These are phyloP conservation scores for Tigriopus californicus DNA, from an alignment of 2,888 invertebrate species.

Conservation along the genomic window DNA sequence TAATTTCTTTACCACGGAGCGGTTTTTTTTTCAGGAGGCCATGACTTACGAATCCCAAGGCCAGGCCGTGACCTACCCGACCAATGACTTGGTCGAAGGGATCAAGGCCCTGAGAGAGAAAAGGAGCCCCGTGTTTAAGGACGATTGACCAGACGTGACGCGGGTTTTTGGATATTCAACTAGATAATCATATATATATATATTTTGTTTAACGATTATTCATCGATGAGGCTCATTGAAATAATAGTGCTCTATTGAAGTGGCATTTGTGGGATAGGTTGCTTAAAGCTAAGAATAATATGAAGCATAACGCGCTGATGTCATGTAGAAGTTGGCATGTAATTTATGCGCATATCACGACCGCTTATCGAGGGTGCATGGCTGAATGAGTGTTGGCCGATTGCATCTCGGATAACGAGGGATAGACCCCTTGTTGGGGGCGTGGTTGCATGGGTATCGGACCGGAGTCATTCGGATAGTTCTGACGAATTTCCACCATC, in stretches of 20 bases:
- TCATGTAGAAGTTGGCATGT: too few relatives aligned
- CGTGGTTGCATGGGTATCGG: too few relatives aligned
- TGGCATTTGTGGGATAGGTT: not conserved
- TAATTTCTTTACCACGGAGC: too few relatives aligned
- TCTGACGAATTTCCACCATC: too few relatives aligned
- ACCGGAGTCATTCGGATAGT: too few relatives aligned
- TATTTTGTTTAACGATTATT: not conserved
- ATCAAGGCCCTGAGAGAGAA: not conserved
- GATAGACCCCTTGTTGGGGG: too few relatives aligned
- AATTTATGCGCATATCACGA: too few relatives aligned
- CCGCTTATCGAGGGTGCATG: too few relatives aligned
- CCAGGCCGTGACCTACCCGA: not conserved
- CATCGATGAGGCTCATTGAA: not conserved
- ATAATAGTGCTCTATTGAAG: not conserved
- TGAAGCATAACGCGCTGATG: too few relatives aligned
- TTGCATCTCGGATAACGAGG: too few relatives aligned
- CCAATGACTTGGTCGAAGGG: not conserved
- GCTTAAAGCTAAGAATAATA: too few relatives aligned
- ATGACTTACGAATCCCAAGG: not conserved
- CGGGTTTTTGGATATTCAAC: not conserved
- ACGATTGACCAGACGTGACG: not conserved
- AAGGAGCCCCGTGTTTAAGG: not conserved
- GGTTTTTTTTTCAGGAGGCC: not conserved
- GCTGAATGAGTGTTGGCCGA: too few relatives aligned
- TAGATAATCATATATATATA: not conserved